Percentiles rank a stretch among this genome's conserved stretches.
These are phyloP conservation scores for Tinea pellionella DNA, from an alignment of 2,888 invertebrate species.

Conservation along the genomic window DNA sequence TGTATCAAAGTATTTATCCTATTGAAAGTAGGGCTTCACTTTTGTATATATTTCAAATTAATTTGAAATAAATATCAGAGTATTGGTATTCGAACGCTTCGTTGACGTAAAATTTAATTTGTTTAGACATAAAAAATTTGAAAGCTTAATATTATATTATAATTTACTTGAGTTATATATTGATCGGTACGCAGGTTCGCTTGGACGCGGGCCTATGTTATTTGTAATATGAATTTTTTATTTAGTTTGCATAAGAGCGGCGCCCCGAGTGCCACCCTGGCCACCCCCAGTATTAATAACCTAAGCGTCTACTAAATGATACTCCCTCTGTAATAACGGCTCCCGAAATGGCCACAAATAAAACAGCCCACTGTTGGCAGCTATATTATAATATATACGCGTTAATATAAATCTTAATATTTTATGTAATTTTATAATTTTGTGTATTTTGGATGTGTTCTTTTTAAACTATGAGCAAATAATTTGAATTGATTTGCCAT, in stretches of 20 bases:
- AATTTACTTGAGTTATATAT: constrained; percentile 21
- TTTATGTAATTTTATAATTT: background rate
- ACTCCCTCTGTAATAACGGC: constrained; percentile 32
- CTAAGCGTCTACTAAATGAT: constrained; percentile 40
- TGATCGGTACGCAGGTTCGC: constrained; percentile 25
- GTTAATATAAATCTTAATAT: background rate
- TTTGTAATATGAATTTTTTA: constrained; percentile 38
- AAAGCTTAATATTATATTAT: background rate
- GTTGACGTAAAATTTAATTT: no score
- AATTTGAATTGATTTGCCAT: constrained; percentile 14
- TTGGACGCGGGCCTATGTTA: constrained; percentile 24
- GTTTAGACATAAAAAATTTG: background rate
- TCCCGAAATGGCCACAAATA: constrained; percentile 23
- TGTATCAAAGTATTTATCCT: no score
- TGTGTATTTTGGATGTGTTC: no score
- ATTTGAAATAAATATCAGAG: no score
- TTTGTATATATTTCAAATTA: no score
- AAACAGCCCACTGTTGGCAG: constrained; percentile 17
- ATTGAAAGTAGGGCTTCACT: no score
- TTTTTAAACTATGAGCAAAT: no score
- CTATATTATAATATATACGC: background rate
- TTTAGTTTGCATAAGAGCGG: constrained; percentile 41
- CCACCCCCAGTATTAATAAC: constrained; percentile 36
- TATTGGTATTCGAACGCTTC: no score
- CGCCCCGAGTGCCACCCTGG: constrained; percentile 26